Base-by-base conservation (phyloP, 2,797 vertebrate genomes). In the Morus bassanus region DNA sequence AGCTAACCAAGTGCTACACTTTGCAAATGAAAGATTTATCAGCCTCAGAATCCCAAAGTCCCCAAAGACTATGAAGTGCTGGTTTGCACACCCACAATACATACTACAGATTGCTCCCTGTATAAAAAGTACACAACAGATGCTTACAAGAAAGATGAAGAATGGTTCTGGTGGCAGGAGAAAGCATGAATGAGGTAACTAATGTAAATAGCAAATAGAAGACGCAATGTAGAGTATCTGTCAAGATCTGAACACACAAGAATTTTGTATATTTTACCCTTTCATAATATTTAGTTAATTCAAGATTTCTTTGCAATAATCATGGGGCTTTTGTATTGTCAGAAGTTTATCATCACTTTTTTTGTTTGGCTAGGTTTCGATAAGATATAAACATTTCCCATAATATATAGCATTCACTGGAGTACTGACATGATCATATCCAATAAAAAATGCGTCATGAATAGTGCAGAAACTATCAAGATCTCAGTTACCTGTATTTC, bases 381-480 rank as follows among this genome's bases (percentile, higher is more conserved):
- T 35, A 64, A 60, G 21, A 7, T 60, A 72, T 39, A 82, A 88
- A 64, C 13, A 37, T 12, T 35, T 74, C 23, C 43, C 4, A 10
- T 39, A 78, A 53, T 27, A 41, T 6, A 13, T 17, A 37, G 51
- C 30, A 54, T 61, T 80, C 51, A 37, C 11, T 57, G 33, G 17
- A 87, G 39, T 31, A 72, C 37, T 82, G 65, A 64, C 37, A 68
- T 1, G 0, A 75, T 30, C 1, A 0, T 37, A 53, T 9, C 33
- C 54, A 87, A 48, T 18, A 72, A 4, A 57, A 53, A 64, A 13
- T 75, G 18, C 10, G 79, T 11, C 19, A 56, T 43, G 43, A 95
- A 75, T n/a, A 85, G 56, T 9, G 11, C 37, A 89, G 28, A 56
- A 85, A 21, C 6, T 56, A 9, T 39, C 33, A 63, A 59, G 31